Evolutionary conservation across 2,797 vertebrate genomes (phyloP), one percentile per base, ranked within the genome.

Genomic region (Otus scops): DNA sequence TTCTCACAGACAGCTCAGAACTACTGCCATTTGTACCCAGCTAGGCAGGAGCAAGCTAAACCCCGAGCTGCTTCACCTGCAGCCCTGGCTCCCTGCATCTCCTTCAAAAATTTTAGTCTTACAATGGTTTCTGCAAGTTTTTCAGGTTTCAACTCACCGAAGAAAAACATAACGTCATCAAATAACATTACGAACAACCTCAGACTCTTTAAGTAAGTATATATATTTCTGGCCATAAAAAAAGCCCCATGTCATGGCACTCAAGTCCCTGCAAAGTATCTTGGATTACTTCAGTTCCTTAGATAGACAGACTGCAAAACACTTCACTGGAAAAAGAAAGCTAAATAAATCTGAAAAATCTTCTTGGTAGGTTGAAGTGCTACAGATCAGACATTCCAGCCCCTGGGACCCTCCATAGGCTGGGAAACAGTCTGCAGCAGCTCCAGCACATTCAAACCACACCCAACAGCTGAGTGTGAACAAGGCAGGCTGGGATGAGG

Each of bases 321-420:
- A 47, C 34, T 65, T 78, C 43, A 53, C 9, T 39, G 51, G 54
- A 32, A 88, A 88, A 78, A 32, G 18, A 45, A 82, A 92, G 64
- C 36, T 34, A 75, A 77, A 73, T 19, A 60, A 67, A 60, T 15
- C 38, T 70, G 56, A 53, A 73, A 70, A 76, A 26, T 23, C n/a
- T 64, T 30, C 59, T 30, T 22, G 41, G 41, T 32, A 53, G 34
- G 54, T 61, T 73, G 28, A 81, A 81, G 59, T 19, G 36, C 76
- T 88, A 83, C 74, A 76, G 41, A 24, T 39, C 22, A 61, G 47
- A 26, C 15, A 54, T 53, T 65, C 11, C 51, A 68, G 17, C 26
- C 13, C n/a, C 65, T 36, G 57, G 56, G 43, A 70, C 6, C 19
- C 7, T 47, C 48, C 3, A 1, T 0, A 1, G 23, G 28, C 53